A percentile compares a stretch with the other conserved stretches of the same genome.
Evolutionary conservation across 2,113 vertebrate genomes (phyloP).

Genomic region (Boulengeromyrus knoepffleri): DNA sequence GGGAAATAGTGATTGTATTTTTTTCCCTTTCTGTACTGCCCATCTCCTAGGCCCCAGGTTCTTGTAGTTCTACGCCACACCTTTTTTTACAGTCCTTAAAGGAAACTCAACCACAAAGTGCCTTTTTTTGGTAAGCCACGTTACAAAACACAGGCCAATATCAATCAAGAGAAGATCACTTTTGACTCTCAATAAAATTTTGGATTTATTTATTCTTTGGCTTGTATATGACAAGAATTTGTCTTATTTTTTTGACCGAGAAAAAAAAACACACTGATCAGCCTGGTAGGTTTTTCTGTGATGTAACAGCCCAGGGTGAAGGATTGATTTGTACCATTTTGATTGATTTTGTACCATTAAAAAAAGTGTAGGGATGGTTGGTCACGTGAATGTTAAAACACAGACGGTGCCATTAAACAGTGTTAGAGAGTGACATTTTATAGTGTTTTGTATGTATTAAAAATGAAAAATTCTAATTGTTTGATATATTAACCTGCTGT

Average conservation of each 20-base stretch:
- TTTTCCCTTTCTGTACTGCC: conserved; percentile 2
- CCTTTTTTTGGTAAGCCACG: conserved; percentile 5
- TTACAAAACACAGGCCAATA: conserved; percentile 1
- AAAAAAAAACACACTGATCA: conserved; percentile 3
- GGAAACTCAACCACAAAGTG: not conserved
- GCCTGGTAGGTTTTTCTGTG: conserved; percentile 2
- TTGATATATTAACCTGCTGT: conserved; percentile 53
- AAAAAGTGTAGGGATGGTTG: not conserved
- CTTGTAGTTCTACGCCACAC: not conserved
- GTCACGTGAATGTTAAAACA: not conserved
- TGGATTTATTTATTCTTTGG: conserved; percentile 47
- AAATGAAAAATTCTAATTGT: conserved; percentile 40
- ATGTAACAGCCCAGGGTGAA: not conserved
- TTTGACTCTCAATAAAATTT: conserved; percentile 26
- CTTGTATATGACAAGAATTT: conserved; percentile 46
- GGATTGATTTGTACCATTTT: not conserved
- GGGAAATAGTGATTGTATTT: conserved; percentile 16
- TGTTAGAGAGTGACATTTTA: conserved; percentile 56
- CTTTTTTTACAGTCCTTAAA: not conserved
- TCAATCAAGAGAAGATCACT: conserved; percentile 3
- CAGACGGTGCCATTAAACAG: conserved; percentile 28
- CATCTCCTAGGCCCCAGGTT: not conserved
- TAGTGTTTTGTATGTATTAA: conserved; percentile 60
- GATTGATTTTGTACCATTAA: not conserved
- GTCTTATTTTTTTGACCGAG: conserved; percentile 32